Base-by-base conservation (phyloP, 2,113 vertebrate genomes). In the Phrynosoma blainvillii region DNA sequence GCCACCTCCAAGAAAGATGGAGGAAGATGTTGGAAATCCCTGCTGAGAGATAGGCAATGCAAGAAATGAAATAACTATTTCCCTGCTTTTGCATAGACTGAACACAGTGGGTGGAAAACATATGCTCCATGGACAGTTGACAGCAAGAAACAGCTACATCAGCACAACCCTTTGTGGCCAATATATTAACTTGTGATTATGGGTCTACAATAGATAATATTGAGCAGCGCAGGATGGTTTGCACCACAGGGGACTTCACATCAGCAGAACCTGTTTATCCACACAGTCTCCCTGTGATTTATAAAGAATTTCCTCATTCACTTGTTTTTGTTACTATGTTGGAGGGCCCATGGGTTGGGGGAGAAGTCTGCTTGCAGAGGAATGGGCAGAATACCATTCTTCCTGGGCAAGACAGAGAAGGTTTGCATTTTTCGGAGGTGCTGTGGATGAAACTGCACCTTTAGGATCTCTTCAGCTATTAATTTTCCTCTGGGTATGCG, bases 181-280 rank as follows among this genome's bases (percentile, higher is more conserved):
- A 54, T 71, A 73, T 84, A 84, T 84, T 84, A 79, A 79, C 20
- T 21, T 79, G 76, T 20, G n/a, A 80, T 36, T 56, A 87, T 79
- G 47, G n/a, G 66, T 56, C 47, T 56, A 30, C 78, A 80, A 21
- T 18, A 40, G n/a, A 86, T 79, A 40, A 56, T 71, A 36, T 56
- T 86, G 66, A 87, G 77, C 85, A 56, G 54, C 9, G 66, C 47
- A 47, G 75, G 59, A 78, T 42, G 21, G 66, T 79, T 79, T 70
- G 1, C 32, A 42, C 62, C 76, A 79, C 47, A 71, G 9, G 42
- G n/a, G 65, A 52, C n/a, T 54, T 18, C 20, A 30, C 20, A 78
- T 54, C 75, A 85, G 59, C 59, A 65, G n/a, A 78, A 85, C 25
- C 10, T n/a, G 47, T 40, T 14, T 30, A n/a, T 5, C 12, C 54